Base-by-base conservation (phyloP, 2,113 vertebrate genomes). In the Malurus melanocephalus region DNA sequence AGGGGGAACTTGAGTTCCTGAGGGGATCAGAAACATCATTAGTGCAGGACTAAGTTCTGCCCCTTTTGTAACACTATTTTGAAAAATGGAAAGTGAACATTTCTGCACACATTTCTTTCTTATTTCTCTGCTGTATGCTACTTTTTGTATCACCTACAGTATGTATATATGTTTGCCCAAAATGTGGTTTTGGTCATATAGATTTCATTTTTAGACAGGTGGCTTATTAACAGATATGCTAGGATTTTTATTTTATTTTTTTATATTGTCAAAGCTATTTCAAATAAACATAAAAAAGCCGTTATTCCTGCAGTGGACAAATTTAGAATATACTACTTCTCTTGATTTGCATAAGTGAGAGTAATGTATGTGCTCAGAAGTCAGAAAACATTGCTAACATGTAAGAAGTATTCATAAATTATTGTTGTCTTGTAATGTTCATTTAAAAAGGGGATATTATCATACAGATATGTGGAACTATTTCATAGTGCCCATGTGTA, bases 221-320 rank as follows among this genome's bases (percentile, higher is more conserved):
- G 93, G 89, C 89, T 92, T 95, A 87, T 96, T 96, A 92, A 95
- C 93, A 89, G 83, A 95, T 95, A 93, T 48, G 66, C 85, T 95
- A 94, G 93, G 93, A 91, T 95, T 94, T 94, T 94, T 92, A 94
- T 96, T 96, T 95, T 94, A 94, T 94, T 95, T 96, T 94, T 96
- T 96, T 94, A 84, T 93, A 88, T 96, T 93, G 88, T 93, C 73
- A 93, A 95, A 93, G 72, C 77, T 93, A 77, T 95, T 94, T 95
- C 92, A 91, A 93, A 93, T 92, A 88, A 92, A 93, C 67, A 42
- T 88, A 6, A 82, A 71, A 87, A 93, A 62, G 52, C 28, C 24
- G 66, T 93, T 94, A 68, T 95, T 96, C 88, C 80, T 90, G 27
- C 84, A 93, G 61, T 60, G 89, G 87, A 94, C 88, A 91, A 89